These are phyloP conservation scores for Lycophotia porphyrea DNA, from an alignment of 2,888 invertebrate species.

Conservation along the genomic window DNA sequence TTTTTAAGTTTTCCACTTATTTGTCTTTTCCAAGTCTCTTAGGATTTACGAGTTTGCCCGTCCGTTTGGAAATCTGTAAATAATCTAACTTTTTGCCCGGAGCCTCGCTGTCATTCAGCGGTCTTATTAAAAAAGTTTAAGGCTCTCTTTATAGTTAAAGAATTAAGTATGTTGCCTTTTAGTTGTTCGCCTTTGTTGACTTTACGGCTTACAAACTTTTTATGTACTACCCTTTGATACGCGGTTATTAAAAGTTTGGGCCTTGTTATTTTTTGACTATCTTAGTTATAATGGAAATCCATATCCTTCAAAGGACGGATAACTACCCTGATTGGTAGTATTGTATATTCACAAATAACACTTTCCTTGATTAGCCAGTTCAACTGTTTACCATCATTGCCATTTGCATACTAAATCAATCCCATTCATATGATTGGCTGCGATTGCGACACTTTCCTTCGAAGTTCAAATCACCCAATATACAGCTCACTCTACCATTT, in stretches of 20 bases:
- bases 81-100: slow-evolving; percentile 56
- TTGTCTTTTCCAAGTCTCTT: slow-evolving; percentile 50
- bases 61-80: slow-evolving; percentile 66
- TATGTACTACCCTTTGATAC: slow-evolving; percentile 49
- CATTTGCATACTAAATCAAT: neutral
- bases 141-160: slow-evolving; percentile 55
- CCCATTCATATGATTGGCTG: neutral
- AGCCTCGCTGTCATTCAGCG: slow-evolving; percentile 53
- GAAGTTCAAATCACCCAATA: neutral
- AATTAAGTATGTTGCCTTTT: slow-evolving; percentile 64
- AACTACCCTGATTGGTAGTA: too few species aligned
- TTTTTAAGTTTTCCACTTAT: slow-evolving; percentile 65
- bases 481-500: too few species aligned
- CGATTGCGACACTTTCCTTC: neutral
- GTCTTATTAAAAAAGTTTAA: slow-evolving; percentile 73
- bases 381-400: neutral
- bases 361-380: neutral
- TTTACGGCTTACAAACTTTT: slow-evolving; percentile 44
- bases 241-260: slow-evolving; percentile 36
- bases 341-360: neutral
- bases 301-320: neutral
- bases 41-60: slow-evolving; percentile 61
- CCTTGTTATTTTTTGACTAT: slow-evolving; percentile 32
- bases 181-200: slow-evolving; percentile 57
- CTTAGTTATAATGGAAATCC: neutral